phyloP scores from a whole-genome alignment of 2,797 vertebrate species.

The Muscicapa striata region DNA sequence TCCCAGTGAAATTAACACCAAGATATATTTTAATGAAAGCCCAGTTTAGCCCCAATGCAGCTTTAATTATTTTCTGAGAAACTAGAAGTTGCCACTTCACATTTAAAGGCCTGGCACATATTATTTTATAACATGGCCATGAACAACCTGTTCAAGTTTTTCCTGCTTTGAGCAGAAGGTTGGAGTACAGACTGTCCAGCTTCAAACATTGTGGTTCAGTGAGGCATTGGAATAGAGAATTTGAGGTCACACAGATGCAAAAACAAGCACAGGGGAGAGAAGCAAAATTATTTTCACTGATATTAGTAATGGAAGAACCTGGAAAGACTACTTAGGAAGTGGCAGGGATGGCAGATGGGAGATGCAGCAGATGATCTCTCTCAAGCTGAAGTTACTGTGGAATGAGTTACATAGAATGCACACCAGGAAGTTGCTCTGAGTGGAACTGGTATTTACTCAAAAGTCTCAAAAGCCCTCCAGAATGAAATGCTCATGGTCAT shows the following conservation, averaged over 20 bases:
- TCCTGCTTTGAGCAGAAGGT: neutral
- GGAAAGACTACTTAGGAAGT: neutral
- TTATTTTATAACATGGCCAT: neutral
- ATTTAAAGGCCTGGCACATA: neutral
- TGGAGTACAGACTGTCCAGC: neutral
- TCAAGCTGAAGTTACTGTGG: neutral
- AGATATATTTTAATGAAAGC: neutral
- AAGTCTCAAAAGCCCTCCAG: neutral
- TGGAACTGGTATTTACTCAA: neutral
- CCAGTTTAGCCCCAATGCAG: neutral
- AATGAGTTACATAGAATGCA: neutral
- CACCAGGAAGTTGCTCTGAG: neutral
- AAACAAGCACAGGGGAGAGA: neutral
- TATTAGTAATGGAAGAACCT: neutral
- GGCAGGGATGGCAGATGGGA: neutral
- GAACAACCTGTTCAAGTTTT: neutral
- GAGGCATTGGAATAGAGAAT: neutral
- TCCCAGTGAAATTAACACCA: neutral
- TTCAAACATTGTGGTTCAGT: neutral
- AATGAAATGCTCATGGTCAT: neutral
- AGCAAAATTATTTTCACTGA: neutral
- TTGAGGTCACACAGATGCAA: neutral
- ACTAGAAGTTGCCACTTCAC: neutral
- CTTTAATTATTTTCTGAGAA: neutral
- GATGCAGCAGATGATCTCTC: neutral